Percentiles rank a stretch among this genome's conserved stretches.
Conservation (phyloP, 2,888 invertebrate species). For the Pegoplata infirma region DNA sequence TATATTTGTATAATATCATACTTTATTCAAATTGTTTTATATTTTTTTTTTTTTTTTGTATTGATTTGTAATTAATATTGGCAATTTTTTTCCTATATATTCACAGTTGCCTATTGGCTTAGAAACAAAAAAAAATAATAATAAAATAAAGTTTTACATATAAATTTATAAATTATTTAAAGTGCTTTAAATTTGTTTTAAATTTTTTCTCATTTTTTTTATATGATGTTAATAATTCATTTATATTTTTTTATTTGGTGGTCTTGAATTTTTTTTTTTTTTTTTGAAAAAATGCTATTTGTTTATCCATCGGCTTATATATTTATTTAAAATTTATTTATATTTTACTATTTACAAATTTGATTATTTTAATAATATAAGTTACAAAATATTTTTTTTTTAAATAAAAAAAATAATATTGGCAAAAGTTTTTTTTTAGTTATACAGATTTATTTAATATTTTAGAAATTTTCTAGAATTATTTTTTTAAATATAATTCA, state of each 20-base stretch:
- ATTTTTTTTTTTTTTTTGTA: constrained; percentile 22
- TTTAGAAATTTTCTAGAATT: too few species aligned
- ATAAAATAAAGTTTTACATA: too few species aligned
- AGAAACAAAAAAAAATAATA: constrained; percentile 27
- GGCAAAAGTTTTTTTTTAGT: too few species aligned
- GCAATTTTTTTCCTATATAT: constrained; percentile 59
- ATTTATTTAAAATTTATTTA: constrained; percentile 25
- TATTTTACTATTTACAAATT: not conserved
- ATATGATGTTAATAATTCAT: constrained; percentile 9
- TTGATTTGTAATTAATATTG: constrained; percentile 44
- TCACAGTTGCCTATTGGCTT: constrained; percentile 61
- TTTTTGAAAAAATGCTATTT: constrained; percentile 20
- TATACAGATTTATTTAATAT: too few species aligned
- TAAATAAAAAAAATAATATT: too few species aligned
- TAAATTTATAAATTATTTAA: constrained; percentile 17
- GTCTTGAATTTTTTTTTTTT: constrained; percentile 50
- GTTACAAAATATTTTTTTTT: too few species aligned
- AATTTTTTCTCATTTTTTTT: constrained; percentile 37
- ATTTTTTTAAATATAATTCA: too few species aligned
- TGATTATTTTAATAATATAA: too few species aligned
- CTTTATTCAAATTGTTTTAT: constrained; percentile 20
- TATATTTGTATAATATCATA: not conserved
- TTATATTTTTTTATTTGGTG: constrained; percentile 46
- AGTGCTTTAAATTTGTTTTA: constrained; percentile 45
- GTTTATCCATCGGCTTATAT: not conserved